Conservation (phyloP, 2,888 invertebrate species). For the Altica lythri region DNA sequence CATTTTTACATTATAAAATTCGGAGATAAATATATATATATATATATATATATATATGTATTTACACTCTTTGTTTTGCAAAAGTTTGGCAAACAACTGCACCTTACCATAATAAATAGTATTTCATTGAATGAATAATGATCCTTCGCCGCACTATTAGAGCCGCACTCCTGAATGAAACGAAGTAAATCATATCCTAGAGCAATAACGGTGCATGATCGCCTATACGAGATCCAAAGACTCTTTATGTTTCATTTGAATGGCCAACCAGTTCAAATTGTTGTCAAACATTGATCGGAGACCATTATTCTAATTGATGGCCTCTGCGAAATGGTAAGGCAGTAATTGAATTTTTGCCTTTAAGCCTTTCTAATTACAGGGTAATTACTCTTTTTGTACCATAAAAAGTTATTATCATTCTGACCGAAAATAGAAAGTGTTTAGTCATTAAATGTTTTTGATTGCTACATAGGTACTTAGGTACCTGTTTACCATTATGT, state of each 20-base stretch:
- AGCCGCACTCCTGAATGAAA: slow-evolving; percentile 19
- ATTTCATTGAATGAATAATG: slow-evolving; percentile 11
- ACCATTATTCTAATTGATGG: slow-evolving; percentile 23
- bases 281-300: slow-evolving; percentile 23
- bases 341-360: slow-evolving; percentile 26
- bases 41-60: too few relatives aligned
- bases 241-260: slow-evolving; percentile 19
- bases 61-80: too few relatives aligned
- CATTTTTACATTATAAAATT: too few relatives aligned
- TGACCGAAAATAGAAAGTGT: slow-evolving; percentile 9
- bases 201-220: slow-evolving; percentile 24
- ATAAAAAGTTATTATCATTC: slow-evolving; percentile 2
- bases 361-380: slow-evolving; percentile 25
- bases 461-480: slow-evolving; percentile 1
- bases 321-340: slow-evolving; percentile 11
- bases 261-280: slow-evolving; percentile 22
- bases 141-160: slow-evolving; percentile 18
- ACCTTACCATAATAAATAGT: background rate
- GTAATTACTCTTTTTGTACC: slow-evolving; percentile 11
- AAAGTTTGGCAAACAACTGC: too few relatives aligned
- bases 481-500: too few relatives aligned
- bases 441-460: slow-evolving; percentile 5
- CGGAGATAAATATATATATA: too few relatives aligned
- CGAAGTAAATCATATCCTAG: slow-evolving; percentile 22
- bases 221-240: slow-evolving; percentile 12